Base-by-base conservation (phyloP, 2,113 vertebrate species). In the Drymodes brunneopygia region DNA sequence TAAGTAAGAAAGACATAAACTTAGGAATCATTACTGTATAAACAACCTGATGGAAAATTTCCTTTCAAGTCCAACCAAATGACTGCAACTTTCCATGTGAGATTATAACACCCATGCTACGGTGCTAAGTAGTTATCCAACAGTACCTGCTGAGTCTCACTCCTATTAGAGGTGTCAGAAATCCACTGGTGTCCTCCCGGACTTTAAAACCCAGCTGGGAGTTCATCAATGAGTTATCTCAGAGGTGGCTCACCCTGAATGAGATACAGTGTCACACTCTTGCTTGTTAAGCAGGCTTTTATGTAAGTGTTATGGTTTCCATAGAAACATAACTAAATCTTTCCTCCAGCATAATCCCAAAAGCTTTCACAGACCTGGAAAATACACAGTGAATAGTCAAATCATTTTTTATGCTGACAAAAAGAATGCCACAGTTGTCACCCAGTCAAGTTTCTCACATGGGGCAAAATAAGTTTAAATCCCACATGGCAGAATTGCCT, bases 241-340 rank as follows among this genome's bases (percentile, higher is more conserved):
- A 38, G 93, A 95, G 80, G 85, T 74, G 74, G 72, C 89, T 97
- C 81, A 96, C 96, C 94, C 96, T 94, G 82, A 97, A 92, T 97
- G 96, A 97, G 94, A 95, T 82, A 94, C 77, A 95, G 83, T 95
- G 93, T 94, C 96, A 96, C 72, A 86, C 90, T 91, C 69, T 81
- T 73, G 40, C 95, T 97, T 95, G 89, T 97, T 98, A 97, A 98
- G 93, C 89, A 97, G 91, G 71, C 75, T 96, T 96, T 93, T 97
- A 94, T 78, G 15, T 87, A 96, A 90, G 92, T 84, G 90, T 96
- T 97, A 92, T 27, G n/a, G 97, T 98, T 98, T 93, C 98, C 97
- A 98, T 97, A 93, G 98, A 94, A 98, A 98, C 97, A 66, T 96
- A 96, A 96, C 94, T 93, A 94, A 98, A 96, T 95, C 92, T 90